Base-by-base conservation (phyloP, 1,140 invertebrate genomes). In the Octopus bimaculoides region DNA sequence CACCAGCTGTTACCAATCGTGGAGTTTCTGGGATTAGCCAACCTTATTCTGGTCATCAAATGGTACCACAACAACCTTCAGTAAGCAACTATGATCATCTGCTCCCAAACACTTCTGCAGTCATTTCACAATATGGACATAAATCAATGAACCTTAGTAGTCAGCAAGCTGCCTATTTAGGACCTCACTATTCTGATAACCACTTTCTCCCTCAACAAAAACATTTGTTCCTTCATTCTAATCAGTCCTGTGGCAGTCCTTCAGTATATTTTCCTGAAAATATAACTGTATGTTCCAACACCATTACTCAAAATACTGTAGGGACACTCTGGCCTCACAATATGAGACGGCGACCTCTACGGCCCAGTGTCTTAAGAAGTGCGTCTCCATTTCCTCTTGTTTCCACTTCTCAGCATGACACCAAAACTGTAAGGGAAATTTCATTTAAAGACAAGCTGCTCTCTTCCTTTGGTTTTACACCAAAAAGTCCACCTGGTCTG, bases 401-500 rank as follows among this genome's bases (percentile, higher is more conserved):
- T 17, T n/a, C 66, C 7, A 14, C 26, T 71, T 14, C 66, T 71
- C 66, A 71, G 14, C 17, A 14, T 6, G 17, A 14, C 66, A 8
- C 66, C 17, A 6, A 6, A n/a, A 14, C 26, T 5, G 26, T n/a
- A 6, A 71, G 26, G 26, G 14, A 17, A 14, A 10, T 20, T 71
- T 20, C 66, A n/a, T 71, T 71, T 17, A 71, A 20, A 71, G 66
- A 71, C 17, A 71, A 20, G 66, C 14, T 71, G 66, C 26, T 71
- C 17, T 71, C 66, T 10, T 14, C 26, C 5, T 71, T 71, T 71
- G 66, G 66, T 20, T 71, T 71, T 71, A 14, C 74, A 75, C 7
- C 74, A 41, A 83, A 81, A 71, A 71, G 66, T 55, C 88, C 88
- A 26, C 83, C 84, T 14, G 89, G 89, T 17, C 78, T 89, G 20